These are phyloP conservation scores for Dicyrtomina minuta DNA, from an alignment of 2,888 invertebrate species.

Conservation along the genomic window DNA sequence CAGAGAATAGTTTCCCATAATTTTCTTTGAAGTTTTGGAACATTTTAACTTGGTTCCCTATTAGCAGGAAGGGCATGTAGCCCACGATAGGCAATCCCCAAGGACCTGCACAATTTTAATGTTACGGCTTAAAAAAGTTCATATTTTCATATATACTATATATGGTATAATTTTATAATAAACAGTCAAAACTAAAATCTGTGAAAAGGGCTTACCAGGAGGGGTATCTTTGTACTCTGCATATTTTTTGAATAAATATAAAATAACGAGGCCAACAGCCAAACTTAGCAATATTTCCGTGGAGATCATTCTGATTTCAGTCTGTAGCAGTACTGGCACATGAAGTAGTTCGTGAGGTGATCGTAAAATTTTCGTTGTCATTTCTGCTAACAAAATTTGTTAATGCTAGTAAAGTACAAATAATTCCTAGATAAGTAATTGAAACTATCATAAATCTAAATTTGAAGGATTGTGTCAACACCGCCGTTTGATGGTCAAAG, in stretches of 20 bases:
- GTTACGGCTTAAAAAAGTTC: not conserved
- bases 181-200: not conserved
- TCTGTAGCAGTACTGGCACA: too few relatives aligned
- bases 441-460: too few relatives aligned
- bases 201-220: slow-evolving; percentile 29
- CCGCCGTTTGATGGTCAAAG: too few relatives aligned
- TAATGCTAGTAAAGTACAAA: too few relatives aligned
- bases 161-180: not conserved
- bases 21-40: slow-evolving; percentile 47
- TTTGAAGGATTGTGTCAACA: too few relatives aligned
- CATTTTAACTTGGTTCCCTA: slow-evolving; percentile 44
- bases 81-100: slow-evolving; percentile 48
- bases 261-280: slow-evolving; percentile 26
- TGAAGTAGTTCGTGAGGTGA: too few relatives aligned
- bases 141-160: too few relatives aligned
- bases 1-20: slow-evolving; percentile 51
- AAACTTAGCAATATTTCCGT: slow-evolving; percentile 1
- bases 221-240: slow-evolving; percentile 21
- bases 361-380: too few relatives aligned
- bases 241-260: slow-evolving; percentile 28
- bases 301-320: slow-evolving; percentile 15
- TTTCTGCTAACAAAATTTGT: too few relatives aligned
- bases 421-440: too few relatives aligned
- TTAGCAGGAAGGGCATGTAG: slow-evolving; percentile 48
- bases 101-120: slow-evolving; percentile 29